Conservation (phyloP, 2,888 invertebrate genomes). For the Noctua comes region DNA sequence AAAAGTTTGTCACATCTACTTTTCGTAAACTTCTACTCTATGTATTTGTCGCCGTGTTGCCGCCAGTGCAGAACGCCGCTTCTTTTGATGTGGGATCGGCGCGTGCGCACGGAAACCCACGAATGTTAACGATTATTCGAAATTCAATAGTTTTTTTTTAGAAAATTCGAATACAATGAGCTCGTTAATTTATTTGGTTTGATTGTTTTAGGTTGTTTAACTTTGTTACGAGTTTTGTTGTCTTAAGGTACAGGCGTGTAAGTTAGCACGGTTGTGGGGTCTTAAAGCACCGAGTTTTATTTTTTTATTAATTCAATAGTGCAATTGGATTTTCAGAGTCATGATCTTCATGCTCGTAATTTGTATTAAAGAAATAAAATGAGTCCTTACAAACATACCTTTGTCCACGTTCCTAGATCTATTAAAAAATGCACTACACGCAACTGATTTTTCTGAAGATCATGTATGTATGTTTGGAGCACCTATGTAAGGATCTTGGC, state of each 20-base stretch:
- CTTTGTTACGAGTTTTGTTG: conserved; percentile 23
- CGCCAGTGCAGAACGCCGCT: conserved; percentile 75
- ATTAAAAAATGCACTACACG: no score
- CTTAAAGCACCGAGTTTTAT: neutral
- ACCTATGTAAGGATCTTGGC: no score
- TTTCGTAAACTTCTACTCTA: conserved; percentile 64
- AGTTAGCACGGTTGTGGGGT: no score
- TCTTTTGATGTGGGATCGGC: conserved; percentile 76
- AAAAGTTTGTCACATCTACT: conserved; percentile 25
- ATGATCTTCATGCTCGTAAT: neutral
- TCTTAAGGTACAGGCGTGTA: neutral
- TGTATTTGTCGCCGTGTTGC: conserved; percentile 72
- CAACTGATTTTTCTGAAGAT: neutral
- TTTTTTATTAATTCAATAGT: no score
- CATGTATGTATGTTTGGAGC: neutral
- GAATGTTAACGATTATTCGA: conserved; percentile 76
- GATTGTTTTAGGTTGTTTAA: conserved; percentile 54
- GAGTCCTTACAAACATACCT: no score
- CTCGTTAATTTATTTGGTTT: conserved; percentile 70
- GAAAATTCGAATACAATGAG: conserved; percentile 77
- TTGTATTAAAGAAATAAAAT: no score
- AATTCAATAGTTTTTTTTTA: conserved; percentile 73
- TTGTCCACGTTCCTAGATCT: no score
- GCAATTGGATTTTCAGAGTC: neutral
- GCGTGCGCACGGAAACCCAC: conserved; percentile 84